These are phyloP conservation scores for Petrosia ficiformis DNA, from an alignment of 37 sponge, comb jelly and placozoan genomes.

Conservation along the genomic window DNA sequence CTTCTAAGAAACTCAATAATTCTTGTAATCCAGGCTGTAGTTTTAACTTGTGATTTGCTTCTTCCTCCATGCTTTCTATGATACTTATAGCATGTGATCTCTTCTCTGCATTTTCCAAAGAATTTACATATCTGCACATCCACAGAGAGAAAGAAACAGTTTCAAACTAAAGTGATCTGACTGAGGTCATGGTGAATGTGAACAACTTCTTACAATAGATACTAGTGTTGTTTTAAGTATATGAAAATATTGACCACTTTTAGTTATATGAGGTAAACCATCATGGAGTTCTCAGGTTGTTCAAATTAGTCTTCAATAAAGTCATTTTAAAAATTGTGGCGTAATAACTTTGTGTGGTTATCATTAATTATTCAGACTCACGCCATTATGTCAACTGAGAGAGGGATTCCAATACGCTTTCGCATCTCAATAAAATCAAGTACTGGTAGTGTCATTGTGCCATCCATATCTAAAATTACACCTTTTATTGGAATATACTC, in stretches of 20 bases:
- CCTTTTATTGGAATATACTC: slow-evolving; percentile 20
- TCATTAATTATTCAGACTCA: slow-evolving; percentile 29
- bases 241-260: no score
- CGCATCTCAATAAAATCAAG: slow-evolving; percentile 42
- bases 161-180: no score
- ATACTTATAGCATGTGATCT: slow-evolving; percentile 27
- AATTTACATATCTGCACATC: neutral
- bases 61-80: slow-evolving; percentile 68
- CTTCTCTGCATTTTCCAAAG: neutral
- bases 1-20: slow-evolving; percentile 38
- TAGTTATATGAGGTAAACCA: no score
- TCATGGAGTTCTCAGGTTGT: no score
- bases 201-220: no score
- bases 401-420: slow-evolving; percentile 16
- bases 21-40: slow-evolving; percentile 60
- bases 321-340: no score
- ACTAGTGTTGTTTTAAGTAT: no score
- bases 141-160: no score
- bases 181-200: no score
- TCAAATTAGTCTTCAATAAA: no score
- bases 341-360: no score
- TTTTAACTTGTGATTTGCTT: slow-evolving; percentile 22
- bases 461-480: slow-evolving; percentile 83
- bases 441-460: slow-evolving; percentile 66
- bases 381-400: slow-evolving; percentile 30